A percentile compares a stretch with the other conserved stretches of the same genome.
phyloP scores from a whole-genome alignment of 2,113 vertebrate species.

The Orcinus orca region DNA sequence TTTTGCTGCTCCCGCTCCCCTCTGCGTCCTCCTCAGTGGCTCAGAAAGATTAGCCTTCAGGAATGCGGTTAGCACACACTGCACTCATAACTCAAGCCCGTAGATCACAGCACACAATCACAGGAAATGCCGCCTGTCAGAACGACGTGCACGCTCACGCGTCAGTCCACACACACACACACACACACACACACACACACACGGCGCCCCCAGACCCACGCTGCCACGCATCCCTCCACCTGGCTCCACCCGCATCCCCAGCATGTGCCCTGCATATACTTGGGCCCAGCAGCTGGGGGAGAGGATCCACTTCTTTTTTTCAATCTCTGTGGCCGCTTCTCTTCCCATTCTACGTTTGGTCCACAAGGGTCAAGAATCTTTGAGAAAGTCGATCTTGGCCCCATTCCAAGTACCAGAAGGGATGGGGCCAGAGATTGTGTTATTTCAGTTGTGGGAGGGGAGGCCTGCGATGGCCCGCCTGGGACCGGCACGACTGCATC shows the following conservation, averaged over 20 bases:
- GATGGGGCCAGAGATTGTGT: neutral
- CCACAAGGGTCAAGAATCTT: neutral
- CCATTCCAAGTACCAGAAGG: neutral
- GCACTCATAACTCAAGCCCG: neutral
- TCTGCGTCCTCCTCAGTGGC: neutral
- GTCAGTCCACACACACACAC: neutral
- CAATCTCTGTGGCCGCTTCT: neutral
- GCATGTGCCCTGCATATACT: neutral
- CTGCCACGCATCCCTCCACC: neutral
- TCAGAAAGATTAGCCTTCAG: conserved; percentile 46
- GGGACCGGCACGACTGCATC: neutral
- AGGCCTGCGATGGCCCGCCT: neutral
- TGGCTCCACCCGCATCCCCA: neutral
- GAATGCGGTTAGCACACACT: conserved; percentile 11
- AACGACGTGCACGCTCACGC: neutral
- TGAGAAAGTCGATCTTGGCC: neutral
- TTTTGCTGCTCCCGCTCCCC: neutral
- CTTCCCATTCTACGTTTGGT: neutral
- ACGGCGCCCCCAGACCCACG: neutral
- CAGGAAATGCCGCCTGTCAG: conserved; percentile 29
- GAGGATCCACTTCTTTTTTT: neutral
- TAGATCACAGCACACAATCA: neutral
- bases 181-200: neutral
- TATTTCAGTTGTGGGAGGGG: neutral
- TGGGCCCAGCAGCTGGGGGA: neutral